Base-by-base conservation (phyloP, 2,888 invertebrate genomes). In the Troides helena region DNA sequence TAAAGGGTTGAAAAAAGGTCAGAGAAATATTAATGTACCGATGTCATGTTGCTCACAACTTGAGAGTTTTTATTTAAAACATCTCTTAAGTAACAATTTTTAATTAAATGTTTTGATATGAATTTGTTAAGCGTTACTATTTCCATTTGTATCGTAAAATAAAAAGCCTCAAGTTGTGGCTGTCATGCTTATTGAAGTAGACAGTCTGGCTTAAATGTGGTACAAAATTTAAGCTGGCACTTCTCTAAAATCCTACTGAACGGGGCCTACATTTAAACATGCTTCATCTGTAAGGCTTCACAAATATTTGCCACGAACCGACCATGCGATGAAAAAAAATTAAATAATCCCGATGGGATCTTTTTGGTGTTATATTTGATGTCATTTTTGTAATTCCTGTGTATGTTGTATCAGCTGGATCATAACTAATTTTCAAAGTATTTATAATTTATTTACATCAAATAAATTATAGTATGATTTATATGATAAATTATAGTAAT, bases 1-100 rank as follows among this genome's bases (percentile, higher is more conserved):
- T 81, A 76, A 79, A 85, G 80, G 82, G 84, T 86, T 84, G 81
- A 83, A 75, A 74, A 79, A 85, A 91, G 91, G 90, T 92, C 89
- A 90, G 91, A 86, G 72, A 74, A 78, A 80, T 77, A 78, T 81
- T 84, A 84, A 84, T 84, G 83, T 86, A 81, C 76, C 76, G 74
- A 79, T 81, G 84, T 81, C 89, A 85, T 85, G 83, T 80, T 74
- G 74, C 72, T 81, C 83, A 81, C 78, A 81, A 81, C 84, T 81
- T 86, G 83, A 80, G 74, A 80, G 81, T 85, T 86, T 79, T 77
- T 77, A 74, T 68, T 62, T 59, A 2, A 57, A 30, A 10, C 10
- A 10, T 21, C 39, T 10, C 1, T 39, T 39, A 39, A 39, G 39
- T 39, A 10, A 10, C 39, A 39, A 39, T 10, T 39, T 39, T 39